Percentiles rank a stretch among this genome's conserved stretches.
Conservation (phyloP, 2,113 vertebrate genomes). For the Notothenia rossii region DNA sequence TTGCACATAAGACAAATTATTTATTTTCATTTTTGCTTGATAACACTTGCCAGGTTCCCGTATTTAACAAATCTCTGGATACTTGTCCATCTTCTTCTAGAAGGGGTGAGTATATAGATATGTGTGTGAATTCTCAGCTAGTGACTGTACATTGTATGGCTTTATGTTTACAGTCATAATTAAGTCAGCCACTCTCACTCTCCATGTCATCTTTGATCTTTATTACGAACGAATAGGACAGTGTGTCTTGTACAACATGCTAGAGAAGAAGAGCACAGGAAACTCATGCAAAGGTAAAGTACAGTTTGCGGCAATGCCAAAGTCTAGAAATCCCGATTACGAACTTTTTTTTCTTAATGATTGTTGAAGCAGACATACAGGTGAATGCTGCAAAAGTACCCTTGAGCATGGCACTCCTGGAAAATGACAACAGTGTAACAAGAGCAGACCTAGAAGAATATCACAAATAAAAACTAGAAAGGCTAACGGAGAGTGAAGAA, state of each 20-base stretch:
- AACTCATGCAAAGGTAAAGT: background rate
- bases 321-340: background rate
- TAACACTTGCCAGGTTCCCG: background rate
- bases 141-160: background rate
- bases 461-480: too few relatives aligned
- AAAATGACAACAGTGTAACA: too few relatives aligned
- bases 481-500: too few relatives aligned
- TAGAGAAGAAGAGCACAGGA: slow-evolving; percentile 1
- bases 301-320: background rate
- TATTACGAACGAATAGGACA: slow-evolving; percentile 1
- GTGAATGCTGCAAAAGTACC: background rate
- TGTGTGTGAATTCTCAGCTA: background rate
- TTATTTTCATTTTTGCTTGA: too few relatives aligned
- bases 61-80: background rate
- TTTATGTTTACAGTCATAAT: slow-evolving; percentile 1
- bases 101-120: background rate
- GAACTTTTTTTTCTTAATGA: background rate
- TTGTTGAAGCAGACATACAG: background rate
- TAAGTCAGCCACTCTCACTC: background rate
- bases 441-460: background rate
- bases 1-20: too few relatives aligned
- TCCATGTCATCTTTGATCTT: slow-evolving; percentile 26
- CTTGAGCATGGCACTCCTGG: background rate
- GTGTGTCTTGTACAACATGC: background rate
- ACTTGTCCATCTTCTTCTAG: background rate